Evolutionary conservation across 2,113 vertebrate species (phyloP).

Genomic region (Isurus oxyrinchus): DNA sequence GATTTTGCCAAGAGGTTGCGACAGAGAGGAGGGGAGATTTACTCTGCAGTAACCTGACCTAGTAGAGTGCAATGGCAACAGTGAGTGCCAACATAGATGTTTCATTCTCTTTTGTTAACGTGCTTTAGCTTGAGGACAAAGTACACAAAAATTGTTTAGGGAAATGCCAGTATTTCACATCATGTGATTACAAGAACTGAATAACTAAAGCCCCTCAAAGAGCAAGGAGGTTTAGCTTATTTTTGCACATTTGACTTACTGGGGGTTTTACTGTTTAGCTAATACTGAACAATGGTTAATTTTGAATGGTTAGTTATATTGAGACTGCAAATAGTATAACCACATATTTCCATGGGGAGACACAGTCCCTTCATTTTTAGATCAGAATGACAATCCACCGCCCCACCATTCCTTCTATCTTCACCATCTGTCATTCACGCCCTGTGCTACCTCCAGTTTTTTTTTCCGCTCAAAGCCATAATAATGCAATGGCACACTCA

Average conservation of each 20-base stretch:
- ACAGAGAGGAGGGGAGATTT: neutral
- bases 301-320: neutral
- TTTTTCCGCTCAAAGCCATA: neutral
- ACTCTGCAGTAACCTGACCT: neutral
- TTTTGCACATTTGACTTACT: neutral
- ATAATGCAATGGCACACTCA: neutral
- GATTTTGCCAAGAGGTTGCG: neutral
- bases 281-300: neutral
- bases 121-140: neutral
- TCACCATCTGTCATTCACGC: neutral
- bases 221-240: neutral
- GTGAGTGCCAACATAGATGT: neutral
- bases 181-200: neutral
- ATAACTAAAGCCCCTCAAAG: too few relatives aligned
- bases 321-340: neutral
- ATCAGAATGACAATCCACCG: neutral
- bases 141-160: neutral
- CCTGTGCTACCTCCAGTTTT: neutral
- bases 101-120: neutral
- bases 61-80: neutral
- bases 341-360: neutral
- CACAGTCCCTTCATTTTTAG: neutral
- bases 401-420: neutral
- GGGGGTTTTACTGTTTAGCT: neutral
- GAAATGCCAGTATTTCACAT: neutral